Base-by-base conservation (phyloP, 1,140 invertebrate genomes). In the Akabosia matsudoensis region DNA sequence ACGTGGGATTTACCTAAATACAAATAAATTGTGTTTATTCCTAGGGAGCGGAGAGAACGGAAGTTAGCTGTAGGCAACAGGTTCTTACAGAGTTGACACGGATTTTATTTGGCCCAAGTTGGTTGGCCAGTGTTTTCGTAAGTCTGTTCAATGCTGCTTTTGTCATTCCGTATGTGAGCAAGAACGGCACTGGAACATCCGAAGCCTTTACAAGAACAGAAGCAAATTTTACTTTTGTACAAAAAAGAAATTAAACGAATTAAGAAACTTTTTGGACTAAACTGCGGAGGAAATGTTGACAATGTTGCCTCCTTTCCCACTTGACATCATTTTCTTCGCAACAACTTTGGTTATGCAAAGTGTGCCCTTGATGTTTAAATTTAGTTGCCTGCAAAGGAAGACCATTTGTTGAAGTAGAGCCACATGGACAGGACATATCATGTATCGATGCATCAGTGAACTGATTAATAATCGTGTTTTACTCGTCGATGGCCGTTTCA, bases 201-300 rank as follows among this genome's bases (percentile, higher is more conserved):
- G 61, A 67, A 2, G 24, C 61, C 61, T 67, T 4, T n/a, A n/a
- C n/a, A n/a, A n/a, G n/a, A n/a, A n/a, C 37, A 45, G 18, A 45
- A 45, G 7, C 37, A 45, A 18, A 10, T 18, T 10, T 45, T 10
- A 45, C 18, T 45, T 10, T 45, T 10, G 37, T 45, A 10, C 37
- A 45, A 18, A 45, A 45, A 45, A 45, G 18, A 10, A 45, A 10
- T 45, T 18, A 7, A 45, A 7, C 7, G 3, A 16, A 56, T 56
- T 56, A 4, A 30, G 61, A 22, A 14, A 67, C 7, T 28, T 10
- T 13, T 28, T 2, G 31, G 31, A 31, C 61, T 78, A 33, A 84
- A 92, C 37, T 83, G 93, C 89, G 18, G 93, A 96, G 0, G 95
- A 97, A 14, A 97, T 84, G 83, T 97, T 97, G 0, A 97, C 95